Evolutionary conservation across 2,113 vertebrate genomes (phyloP), one percentile per base, ranked within the genome.

Genomic region (Tragelaphus strepsiceros): DNA sequence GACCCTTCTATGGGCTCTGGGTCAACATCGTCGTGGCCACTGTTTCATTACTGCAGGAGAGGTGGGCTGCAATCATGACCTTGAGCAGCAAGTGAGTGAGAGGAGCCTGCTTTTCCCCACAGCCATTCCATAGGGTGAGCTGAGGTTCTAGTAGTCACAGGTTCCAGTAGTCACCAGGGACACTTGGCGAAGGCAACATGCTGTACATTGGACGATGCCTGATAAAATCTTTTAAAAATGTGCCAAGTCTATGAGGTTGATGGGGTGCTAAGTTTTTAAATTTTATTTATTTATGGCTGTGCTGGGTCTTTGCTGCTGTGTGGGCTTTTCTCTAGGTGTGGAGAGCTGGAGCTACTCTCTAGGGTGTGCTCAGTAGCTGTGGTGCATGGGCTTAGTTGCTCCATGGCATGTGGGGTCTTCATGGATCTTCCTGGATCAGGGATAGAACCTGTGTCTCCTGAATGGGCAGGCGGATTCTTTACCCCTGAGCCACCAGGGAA

Each of bases 401-500:
- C 74, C 39, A 7, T 46, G 24, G 13, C 39, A 28, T 26, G 39
- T 46, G 39, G 3, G 39, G 22, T 78, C 74, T 28, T 78, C 74
- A 26, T 16, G 39, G 74, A 78, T 46, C 39, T 46, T 78, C 74
- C 39, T 28, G 24, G 74, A 46, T 46, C 74, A 46, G 39, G 13
- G 39, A 46, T 46, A 43, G 74, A 46, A 78, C 74, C 39, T 46
- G 39, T 46, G 13, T 26, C 74, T 43, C 39, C 24, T 78, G 74
- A 24, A 28, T 0, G 0, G 39, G 22, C 6, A 46, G 13, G 24
- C 0, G 2, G 39, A 77, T 15, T 77, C 39, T 78, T 46, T 28
- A 46, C 39, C 74, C 22, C 39, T 78, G 7, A 26, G 39, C 24
- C 39, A 28, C 39, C 39, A 28, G 74, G 74, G 39, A 78, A 46